phyloP scores from a whole-genome alignment of 2,797 vertebrate species.

The Triplophysa yarkandensis region DNA sequence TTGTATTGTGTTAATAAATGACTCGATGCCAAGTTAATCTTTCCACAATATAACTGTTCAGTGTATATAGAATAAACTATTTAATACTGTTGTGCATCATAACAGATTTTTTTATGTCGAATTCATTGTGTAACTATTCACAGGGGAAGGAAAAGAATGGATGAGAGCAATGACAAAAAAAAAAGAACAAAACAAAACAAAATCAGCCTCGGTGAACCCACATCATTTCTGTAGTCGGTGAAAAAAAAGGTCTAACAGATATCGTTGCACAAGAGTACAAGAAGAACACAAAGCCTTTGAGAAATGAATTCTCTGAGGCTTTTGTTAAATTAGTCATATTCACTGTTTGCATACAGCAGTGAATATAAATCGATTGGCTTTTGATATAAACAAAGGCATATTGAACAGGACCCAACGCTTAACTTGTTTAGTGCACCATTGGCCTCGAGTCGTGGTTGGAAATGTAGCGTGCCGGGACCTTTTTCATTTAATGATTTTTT shows the following conservation, averaged over 20 bases:
- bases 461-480: background rate
- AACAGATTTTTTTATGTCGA: background rate
- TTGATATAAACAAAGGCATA: background rate
- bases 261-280: background rate
- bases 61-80: background rate
- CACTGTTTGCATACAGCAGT: constrained; percentile 14
- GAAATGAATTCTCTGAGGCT: background rate
- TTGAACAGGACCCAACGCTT: constrained; percentile 5
- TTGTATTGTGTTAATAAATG: background rate
- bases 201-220: background rate
- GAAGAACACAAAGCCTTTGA: background rate
- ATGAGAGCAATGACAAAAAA: background rate
- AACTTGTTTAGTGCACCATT: constrained; percentile 10
- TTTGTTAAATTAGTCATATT: background rate
- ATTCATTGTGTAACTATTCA: background rate
- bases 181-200: background rate
- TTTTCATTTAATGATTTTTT: constrained; percentile 2
- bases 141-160: background rate
- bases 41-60: background rate
- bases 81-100: background rate
- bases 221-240: background rate
- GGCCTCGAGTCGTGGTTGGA: background rate
- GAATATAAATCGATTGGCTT: constrained; percentile 22
- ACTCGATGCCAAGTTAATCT: background rate
- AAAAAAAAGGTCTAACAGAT: background rate